These are phyloP conservation scores for Hippocampus kuda DNA, from an alignment of 2,797 vertebrate genomes.

Conservation along the genomic window DNA sequence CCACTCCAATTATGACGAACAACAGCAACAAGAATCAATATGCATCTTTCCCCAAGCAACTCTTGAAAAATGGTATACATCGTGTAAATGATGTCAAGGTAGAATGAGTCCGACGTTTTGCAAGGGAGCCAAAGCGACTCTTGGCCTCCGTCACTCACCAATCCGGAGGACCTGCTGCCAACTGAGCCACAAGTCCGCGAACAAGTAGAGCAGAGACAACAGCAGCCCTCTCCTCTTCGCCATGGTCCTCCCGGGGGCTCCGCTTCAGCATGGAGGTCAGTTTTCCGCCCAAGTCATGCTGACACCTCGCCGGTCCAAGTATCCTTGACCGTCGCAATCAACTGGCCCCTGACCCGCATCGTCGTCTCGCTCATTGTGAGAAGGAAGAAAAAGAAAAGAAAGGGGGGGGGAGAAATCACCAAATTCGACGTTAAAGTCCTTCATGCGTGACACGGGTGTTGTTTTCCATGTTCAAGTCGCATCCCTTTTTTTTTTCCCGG, in stretches of 20 bases:
- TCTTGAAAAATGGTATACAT: too few relatives aligned
- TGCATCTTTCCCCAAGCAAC: too few relatives aligned
- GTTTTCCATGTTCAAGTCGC: slow-evolving; percentile 39
- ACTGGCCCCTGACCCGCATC: slow-evolving; percentile 54
- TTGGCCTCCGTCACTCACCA: slow-evolving; percentile 72
- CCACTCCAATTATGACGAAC: too few relatives aligned
- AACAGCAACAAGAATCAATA: too few relatives aligned
- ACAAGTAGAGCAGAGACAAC: slow-evolving; percentile 65
- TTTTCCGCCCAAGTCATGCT: slow-evolving; percentile 53
- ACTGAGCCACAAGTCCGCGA: slow-evolving; percentile 68
- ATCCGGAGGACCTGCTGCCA: slow-evolving; percentile 90
- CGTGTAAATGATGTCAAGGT: too few relatives aligned
- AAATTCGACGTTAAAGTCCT: slow-evolving; percentile 40
- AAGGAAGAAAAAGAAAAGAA: slow-evolving; percentile 17
- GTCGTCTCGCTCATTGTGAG: slow-evolving; percentile 57
- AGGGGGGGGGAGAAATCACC: slow-evolving; percentile 25
- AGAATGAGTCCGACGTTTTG: too few relatives aligned
- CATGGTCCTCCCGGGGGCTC: slow-evolving; percentile 62
- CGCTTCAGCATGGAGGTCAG: slow-evolving; percentile 58
- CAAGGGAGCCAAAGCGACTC: too few relatives aligned
- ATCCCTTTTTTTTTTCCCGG: slow-evolving; percentile 35
- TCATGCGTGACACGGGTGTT: slow-evolving; percentile 24
- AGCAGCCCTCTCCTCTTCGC: slow-evolving; percentile 65
- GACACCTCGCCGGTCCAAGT: slow-evolving; percentile 51
- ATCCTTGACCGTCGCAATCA: slow-evolving; percentile 45